Base-by-base conservation (phyloP, 2,797 vertebrate species). In the Falco peregrinus region DNA sequence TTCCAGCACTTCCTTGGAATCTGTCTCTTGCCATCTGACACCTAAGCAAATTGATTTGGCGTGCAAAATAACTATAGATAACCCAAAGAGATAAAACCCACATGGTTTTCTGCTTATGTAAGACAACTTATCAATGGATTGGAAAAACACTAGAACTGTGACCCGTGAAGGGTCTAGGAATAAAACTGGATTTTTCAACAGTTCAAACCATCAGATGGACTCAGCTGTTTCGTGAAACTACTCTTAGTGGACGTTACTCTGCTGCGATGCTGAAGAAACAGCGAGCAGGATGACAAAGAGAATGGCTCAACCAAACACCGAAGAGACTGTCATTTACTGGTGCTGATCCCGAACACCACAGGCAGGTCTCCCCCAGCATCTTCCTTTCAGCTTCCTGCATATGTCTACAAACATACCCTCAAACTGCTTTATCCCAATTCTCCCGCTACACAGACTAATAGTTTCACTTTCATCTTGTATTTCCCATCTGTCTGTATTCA, bases 201-300 rank as follows among this genome's bases (percentile, higher is more conserved):
- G 41, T 6, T 31, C 13, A 53, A 91, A 51, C 50, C 64, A 91
- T 68, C 78, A 97, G 79, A 92, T 47, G 75, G 60, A 45, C 69
- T 92, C 95, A 92, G 94, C 90, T 85, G 60, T 85, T 94, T 54
- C n/a, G 45, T 64, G 78, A 91, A 96, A 93, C 64, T 80, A 53
- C 45, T 74, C 81, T 48, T 9, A 83, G 64, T 5, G 5, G 81
- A 83, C 0, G 1, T 35, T 91, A 48, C 37, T 93, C 68, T 89
- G 56, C 64, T 87, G 56, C 37, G 71, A 79, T 3, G 6, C 17
- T 6, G 67, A 84, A 87, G 87, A 74, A 90, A 50, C 28, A 82
- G 89, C 47, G 73, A 80, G 54, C 45, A 51, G 61, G 64, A 75
- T 31, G 81, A 60, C 60, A 85, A 71, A 86, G 63, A 81, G 50